Evolutionary conservation across 1,140 invertebrate species (phyloP), one percentile per base, ranked within the genome.

Genomic region (Bombus balteatus): DNA sequence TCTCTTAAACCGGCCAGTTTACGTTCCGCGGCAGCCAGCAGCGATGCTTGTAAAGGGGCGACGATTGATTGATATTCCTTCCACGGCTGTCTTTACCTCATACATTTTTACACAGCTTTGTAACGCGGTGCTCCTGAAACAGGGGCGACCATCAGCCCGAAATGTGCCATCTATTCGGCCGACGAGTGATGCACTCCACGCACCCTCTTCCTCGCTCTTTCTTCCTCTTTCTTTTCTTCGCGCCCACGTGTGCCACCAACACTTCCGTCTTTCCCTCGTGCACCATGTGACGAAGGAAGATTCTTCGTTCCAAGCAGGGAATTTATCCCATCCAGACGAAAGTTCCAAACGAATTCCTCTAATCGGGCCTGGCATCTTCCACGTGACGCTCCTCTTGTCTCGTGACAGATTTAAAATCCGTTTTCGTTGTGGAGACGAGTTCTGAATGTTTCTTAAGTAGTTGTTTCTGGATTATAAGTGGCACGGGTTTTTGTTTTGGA

Each of bases 41-140:
- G 57, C 81, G 73, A 86, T 78, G 57, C 37, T 75, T 70, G 59
- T 87, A 92, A 92, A 89, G 88, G 82, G 73, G 91, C 91, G 92
- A 68, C 86, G 92, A 93, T 92, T 91, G 92, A 93, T 92, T 91
- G 91, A 93, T 92, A 92, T 82, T 85, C 87, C 65, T 78, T 43
- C 81, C 74, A 83, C 80, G 87, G 82, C 74, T 71, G 86, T 81
- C 89, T 90, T 86, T 83, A 84, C 70, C 83, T 65, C 41, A 76
- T 53, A 77, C 77, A 81, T 73, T 87, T 85, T 83, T 62, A 87
- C 77, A 62, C 73, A 53, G 66, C 85, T 76, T 85, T 75, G 78
- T 75, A 80, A 53, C 77, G 18, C 18, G 12, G 32, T 37, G 34
- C 22, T 43, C 12, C 8, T n/a, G 75, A 1, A 37, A 74, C 39